Evolutionary conservation across 1,140 invertebrate species (phyloP).

Genomic region (Cyphomyrmex costatus): DNA sequence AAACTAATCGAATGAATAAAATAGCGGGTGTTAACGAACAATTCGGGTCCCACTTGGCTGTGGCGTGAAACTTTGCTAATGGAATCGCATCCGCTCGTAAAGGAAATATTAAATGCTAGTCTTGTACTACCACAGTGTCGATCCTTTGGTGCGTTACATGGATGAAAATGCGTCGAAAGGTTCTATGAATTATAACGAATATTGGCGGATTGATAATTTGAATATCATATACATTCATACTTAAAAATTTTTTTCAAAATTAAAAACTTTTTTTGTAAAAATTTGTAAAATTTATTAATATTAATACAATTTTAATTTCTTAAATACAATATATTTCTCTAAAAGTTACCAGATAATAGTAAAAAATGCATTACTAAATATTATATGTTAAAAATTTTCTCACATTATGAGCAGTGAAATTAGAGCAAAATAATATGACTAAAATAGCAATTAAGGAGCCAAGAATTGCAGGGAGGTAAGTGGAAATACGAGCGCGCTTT

Average conservation of each 20-base stretch:
- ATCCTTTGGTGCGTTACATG: constrained; percentile 37
- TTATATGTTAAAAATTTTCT: constrained; percentile 38
- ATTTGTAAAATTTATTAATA: background rate
- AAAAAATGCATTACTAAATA: constrained; percentile 11
- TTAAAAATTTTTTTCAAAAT: background rate
- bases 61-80: constrained; percentile 79
- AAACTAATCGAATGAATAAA: constrained; percentile 82
- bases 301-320: background rate
- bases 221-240: constrained; percentile 4
- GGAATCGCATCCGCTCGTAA: constrained; percentile 78
- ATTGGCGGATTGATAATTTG: background rate
- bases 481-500: constrained; percentile 10
- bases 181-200: background rate
- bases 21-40: constrained; percentile 75
- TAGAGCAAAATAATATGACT: constrained; percentile 49
- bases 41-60: constrained; percentile 72
- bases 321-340: background rate
- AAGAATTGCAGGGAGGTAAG: constrained; percentile 37
- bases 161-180: background rate
- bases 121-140: constrained; percentile 25
- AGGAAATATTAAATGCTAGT: constrained; percentile 79
- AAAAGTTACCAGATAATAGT: background rate
- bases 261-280: background rate
- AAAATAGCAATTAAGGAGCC: constrained; percentile 54
- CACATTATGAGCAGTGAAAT: constrained; percentile 32